A percentile compares a stretch with the other conserved stretches of the same genome.
These are phyloP conservation scores for Synanthedon myopaeformis DNA, from an alignment of 2,888 invertebrate species.

Conservation along the genomic window DNA sequence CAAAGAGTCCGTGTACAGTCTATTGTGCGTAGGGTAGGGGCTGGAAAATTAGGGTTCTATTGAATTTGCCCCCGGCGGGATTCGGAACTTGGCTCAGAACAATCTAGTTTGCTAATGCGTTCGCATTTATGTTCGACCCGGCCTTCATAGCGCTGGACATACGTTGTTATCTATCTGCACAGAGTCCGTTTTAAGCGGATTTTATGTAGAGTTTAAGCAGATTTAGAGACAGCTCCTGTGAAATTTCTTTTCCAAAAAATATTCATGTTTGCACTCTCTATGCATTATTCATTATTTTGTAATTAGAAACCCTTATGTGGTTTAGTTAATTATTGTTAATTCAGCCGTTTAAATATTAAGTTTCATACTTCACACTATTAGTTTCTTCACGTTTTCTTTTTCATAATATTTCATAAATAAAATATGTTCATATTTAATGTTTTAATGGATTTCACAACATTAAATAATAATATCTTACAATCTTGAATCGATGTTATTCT, in stretches of 20 bases:
- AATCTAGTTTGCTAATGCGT: constrained; percentile 36
- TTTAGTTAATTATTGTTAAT: too few species aligned
- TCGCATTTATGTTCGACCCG: constrained; percentile 18
- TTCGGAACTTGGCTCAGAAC: constrained; percentile 23
- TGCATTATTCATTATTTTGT: too few species aligned
- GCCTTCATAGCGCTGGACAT: constrained; percentile 2
- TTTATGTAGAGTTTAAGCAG: background rate
- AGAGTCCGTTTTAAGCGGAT: background rate
- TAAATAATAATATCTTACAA: too few species aligned
- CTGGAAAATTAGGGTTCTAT: constrained; percentile 35
- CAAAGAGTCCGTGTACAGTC: constrained; percentile 9
- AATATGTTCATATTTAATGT: too few species aligned
- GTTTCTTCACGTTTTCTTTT: too few species aligned
- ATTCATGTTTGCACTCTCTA: too few species aligned
- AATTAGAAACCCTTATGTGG: too few species aligned
- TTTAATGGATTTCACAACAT: too few species aligned
- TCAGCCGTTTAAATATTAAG: too few species aligned
- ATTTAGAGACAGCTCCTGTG: background rate
- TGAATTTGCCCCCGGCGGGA: constrained; percentile 24
- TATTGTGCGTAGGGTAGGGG: constrained; percentile 18
- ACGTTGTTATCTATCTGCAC: background rate
- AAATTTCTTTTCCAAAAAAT: background rate
- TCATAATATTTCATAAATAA: too few species aligned
- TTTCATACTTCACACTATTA: too few species aligned
- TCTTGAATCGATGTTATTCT: too few species aligned